A percentile compares a stretch with the other conserved stretches of the same genome.
Conservation (phyloP, 2,888 invertebrate genomes). For the Coelopa pilipes region DNA sequence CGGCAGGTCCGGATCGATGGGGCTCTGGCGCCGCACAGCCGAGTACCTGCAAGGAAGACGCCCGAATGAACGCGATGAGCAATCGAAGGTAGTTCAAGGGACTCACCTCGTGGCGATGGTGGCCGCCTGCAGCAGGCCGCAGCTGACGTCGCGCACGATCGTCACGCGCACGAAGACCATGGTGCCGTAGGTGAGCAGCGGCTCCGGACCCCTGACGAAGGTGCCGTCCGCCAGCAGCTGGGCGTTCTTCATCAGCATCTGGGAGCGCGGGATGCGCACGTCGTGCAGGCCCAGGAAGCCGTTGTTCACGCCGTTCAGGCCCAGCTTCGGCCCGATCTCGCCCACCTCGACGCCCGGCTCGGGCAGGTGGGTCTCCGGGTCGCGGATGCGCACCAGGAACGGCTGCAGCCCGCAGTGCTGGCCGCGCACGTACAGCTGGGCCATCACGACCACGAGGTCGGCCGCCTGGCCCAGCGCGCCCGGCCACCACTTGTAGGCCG, state of each 20-base stretch:
- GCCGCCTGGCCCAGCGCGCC: constrained; percentile 92
- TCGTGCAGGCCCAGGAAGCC: constrained; percentile 89
- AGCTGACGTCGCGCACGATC: constrained; percentile 80
- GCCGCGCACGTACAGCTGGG: constrained; percentile 85
- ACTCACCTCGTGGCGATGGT: constrained; percentile 86
- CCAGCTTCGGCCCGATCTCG: constrained; percentile 93
- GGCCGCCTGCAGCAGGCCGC: constrained; percentile 81
- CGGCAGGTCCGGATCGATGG: constrained; percentile 77
- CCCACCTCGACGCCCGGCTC: constrained; percentile 88
- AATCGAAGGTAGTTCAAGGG: not conserved
- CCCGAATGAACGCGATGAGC: too few species aligned
- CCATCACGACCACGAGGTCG: constrained; percentile 90
- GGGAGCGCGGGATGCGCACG: constrained; percentile 84
- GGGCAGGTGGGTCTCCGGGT: constrained; percentile 87
- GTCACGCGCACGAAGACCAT: constrained; percentile 93
- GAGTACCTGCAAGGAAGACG: constrained; percentile 70
- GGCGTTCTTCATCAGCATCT: constrained; percentile 94
- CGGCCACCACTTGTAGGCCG: constrained; percentile 98
- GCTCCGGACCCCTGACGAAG: constrained; percentile 82
- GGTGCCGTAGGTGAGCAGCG: constrained; percentile 83
- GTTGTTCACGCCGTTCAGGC: constrained; percentile 91
- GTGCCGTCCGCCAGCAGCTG: constrained; percentile 91
- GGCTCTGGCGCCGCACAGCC: constrained; percentile 87
- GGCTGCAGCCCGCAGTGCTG: constrained; percentile 89
- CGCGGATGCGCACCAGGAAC: constrained; percentile 90